Evolutionary conservation across 92 coral and sea anemone genomes (phyloP), one percentile per base, ranked within the genome.

Genomic region (Epizoanthus scotinus): DNA sequence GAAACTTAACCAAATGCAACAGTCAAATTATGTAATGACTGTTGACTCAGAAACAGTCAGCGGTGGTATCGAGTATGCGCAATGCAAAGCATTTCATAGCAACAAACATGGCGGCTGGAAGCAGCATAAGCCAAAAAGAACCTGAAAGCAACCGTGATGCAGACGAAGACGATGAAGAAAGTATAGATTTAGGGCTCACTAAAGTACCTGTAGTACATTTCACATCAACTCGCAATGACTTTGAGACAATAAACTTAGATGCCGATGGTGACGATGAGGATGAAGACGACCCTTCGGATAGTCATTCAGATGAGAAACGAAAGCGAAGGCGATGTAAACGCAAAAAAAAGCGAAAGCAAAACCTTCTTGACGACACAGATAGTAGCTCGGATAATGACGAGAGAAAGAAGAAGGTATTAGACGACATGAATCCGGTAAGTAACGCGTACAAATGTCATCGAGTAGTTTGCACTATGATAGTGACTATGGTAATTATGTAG

Each of bases 311-410:
- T 62, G 98, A 90, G 47, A 82, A 86, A 60, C 85, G 88, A 44
- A 85, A 88, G 50, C 92, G 86, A 73, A 93, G 84, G 67, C 81
- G 86, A 54, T 83, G 89, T 50, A 91, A 88, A 86, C 91, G 92
- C 85, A 96, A 96, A 89, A 93, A 91, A 57, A 90, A 86, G 58
- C 82, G 85, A 9, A 96, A 86, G 82, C 88, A 91, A 9, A 81
- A 81, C 1, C 72, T 84, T 7, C 86, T 89, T n/a, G 86, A 92
- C 31, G 80, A 78, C 49, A 80, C 65, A 53, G 97, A 92, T 13
- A 93, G 94, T 84, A 94, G 97, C 83, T 89, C 99, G n/a, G 99
- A 96, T 54, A 98, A 95, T 19, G 99, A 96, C 31, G 73, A 58
- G 55, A 85, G 77, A 55, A 79, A 66, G 27, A 86, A 81, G 62